Base-by-base conservation (phyloP, 2,888 invertebrate species). In the Caenorhabditis macrosperma region DNA sequence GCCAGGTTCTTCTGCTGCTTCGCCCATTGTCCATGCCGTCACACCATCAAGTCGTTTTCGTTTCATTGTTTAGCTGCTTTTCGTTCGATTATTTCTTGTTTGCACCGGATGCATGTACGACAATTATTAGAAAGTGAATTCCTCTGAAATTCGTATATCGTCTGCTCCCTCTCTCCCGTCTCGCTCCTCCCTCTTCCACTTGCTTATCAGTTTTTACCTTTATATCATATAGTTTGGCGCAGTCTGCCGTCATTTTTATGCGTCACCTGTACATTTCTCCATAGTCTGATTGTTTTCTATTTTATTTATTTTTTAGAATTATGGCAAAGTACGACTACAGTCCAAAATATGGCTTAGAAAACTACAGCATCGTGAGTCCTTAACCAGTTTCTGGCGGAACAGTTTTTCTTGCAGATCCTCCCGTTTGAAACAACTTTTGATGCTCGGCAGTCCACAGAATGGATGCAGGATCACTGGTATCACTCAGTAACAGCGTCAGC, bases 371-470 rank as follows among this genome's bases (percentile, higher is more conserved):
- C 92, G 79, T 79, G 12, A 68, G 75, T 78, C 50, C 33, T 28
- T 15, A 17, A 38, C 12, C 10, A 24, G 2, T n/a, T 2, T 17
- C n/a, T 33, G 9, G 17, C 2, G 6, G 9, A 38, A 55, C 4
- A 30, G 17, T 15, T 5, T 3, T 38, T 3, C 35, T 79, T 79
- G 7, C 60, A 79, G 79, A 94, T 96, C 91, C 96, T 98, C 92
- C 95, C 95, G 90, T 97, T 97, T 91, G 98, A 98, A 92, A 94
- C 95, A 91, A 94, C 95, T 91, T 98, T 97, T 92, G 95, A 95
- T 91, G 95, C 96, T 91, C 94, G 94, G 89, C 94, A 94, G 87
- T 95, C 95, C 88, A 94, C 95, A 91, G 94, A 94, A 55, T 91
- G 89, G 90, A 97, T 98, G 96, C 94, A 94, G 86, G 94, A 95